Percentiles rank a stretch among this genome's conserved stretches.
phyloP scores from a whole-genome alignment of 1,140 invertebrate genomes.

The Limonius californicus region DNA sequence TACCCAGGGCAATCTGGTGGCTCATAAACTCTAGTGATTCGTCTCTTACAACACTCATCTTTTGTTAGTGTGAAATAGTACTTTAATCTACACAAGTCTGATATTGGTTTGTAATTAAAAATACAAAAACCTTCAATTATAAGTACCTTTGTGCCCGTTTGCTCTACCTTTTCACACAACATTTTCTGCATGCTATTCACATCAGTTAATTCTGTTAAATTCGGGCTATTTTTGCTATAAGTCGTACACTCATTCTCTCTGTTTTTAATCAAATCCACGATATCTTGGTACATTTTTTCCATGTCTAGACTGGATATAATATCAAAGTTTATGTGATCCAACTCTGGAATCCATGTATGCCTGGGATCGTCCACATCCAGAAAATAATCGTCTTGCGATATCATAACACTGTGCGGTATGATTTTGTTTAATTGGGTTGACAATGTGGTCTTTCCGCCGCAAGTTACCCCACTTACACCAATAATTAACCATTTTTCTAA shows the following conservation, averaged over 20 bases:
- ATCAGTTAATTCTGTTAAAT: neutral
- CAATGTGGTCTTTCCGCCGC: constrained; percentile 76
- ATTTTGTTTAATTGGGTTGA: constrained; percentile 52
- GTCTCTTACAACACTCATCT: constrained; percentile 60
- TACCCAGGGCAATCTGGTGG: constrained; percentile 76
- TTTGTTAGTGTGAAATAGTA: constrained; percentile 68
- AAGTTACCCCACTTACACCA: constrained; percentile 73
- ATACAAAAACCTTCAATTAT: constrained; percentile 76
- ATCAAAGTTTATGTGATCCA: constrained; percentile 79
- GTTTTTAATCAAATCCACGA: constrained; percentile 48
- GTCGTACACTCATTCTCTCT: neutral
- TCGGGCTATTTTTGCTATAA: neutral
- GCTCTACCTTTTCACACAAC: neutral
- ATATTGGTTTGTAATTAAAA: constrained; percentile 63
- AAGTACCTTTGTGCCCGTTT: constrained; percentile 50
- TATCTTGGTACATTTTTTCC: constrained; percentile 62
- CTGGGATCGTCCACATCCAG: constrained; percentile 61
- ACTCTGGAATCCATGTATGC: constrained; percentile 59
- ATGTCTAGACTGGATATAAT: constrained; percentile 70
- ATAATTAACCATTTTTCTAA: constrained; percentile 52
- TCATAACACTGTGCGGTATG: constrained; percentile 53
- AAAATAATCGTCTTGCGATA: constrained; percentile 79
- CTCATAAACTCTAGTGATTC: constrained; percentile 61
- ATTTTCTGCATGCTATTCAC: neutral
- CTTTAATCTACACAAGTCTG: constrained; percentile 63